Percentiles rank a stretch among this genome's conserved stretches.
Conservation (phyloP, 2,113 vertebrate species). For the Nycticebus coucang region DNA sequence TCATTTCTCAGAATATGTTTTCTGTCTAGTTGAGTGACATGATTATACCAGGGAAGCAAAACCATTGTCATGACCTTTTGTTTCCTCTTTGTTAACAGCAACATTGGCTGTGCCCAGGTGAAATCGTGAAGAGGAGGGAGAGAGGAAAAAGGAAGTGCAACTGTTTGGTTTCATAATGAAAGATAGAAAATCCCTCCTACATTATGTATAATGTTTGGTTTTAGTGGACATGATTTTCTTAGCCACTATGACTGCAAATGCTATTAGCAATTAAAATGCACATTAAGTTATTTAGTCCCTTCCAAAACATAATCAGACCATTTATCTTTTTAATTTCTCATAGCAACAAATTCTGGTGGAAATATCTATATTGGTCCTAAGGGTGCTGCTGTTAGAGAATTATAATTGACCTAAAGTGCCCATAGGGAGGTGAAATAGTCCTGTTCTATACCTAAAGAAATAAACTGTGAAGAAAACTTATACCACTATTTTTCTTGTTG, state of each 20-base stretch:
- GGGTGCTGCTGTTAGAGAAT: not conserved
- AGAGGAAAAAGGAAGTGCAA: not conserved
- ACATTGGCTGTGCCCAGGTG: not conserved
- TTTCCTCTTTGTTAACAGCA: not conserved
- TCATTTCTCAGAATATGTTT: not conserved
- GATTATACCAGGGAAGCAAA: not conserved
- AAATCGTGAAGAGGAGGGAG: not conserved
- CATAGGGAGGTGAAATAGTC: not conserved
- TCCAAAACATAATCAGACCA: constrained; percentile 4
- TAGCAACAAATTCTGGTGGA: not conserved
- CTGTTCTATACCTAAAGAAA: not conserved
- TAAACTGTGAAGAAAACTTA: not conserved
- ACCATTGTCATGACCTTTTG: not conserved
- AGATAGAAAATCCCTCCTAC: not conserved
- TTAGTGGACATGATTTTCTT: not conserved
- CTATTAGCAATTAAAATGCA: constrained; percentile 50
- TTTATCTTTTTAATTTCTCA: constrained; percentile 11
- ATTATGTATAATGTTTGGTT: not conserved
- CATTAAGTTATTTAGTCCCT: constrained; percentile 18
- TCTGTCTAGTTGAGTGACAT: not conserved
- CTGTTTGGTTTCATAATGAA: not conserved
- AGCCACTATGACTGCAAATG: not conserved
- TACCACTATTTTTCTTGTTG: not conserved
- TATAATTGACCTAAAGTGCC: not conserved
- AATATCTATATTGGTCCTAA: not conserved